Percentiles rank a stretch among this genome's conserved stretches.
These are phyloP conservation scores for Sinelater perroti DNA, from an alignment of 2,888 invertebrate species.

Conservation along the genomic window DNA sequence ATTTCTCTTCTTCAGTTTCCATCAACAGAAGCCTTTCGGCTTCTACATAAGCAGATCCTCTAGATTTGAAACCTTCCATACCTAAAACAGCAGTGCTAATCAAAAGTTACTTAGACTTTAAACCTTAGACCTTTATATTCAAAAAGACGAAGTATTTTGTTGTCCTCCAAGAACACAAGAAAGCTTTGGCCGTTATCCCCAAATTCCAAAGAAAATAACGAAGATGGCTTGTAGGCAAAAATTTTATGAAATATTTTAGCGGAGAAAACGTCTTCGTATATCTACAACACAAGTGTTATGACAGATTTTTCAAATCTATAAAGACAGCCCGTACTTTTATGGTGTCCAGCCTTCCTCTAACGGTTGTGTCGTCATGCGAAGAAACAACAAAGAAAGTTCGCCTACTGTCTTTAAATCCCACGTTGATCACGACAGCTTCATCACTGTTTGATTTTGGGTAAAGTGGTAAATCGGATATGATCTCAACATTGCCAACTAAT, in stretches of 20 bases:
- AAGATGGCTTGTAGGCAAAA: conserved; percentile 61
- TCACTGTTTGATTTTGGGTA: no score
- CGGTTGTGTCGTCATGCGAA: conserved; percentile 52
- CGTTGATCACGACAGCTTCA: conserved; percentile 54
- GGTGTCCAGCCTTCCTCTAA: conserved; percentile 54
- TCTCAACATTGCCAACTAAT: conserved; percentile 49
- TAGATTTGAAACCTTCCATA: conserved; percentile 60
- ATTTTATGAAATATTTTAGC: conserved; percentile 65
- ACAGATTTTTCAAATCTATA: not conserved
- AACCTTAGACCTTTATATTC: conserved; percentile 60
- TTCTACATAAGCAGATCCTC: conserved; percentile 56
- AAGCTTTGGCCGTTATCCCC: conserved; percentile 61
- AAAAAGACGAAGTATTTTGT: conserved; percentile 57
- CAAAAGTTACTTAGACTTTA: not conserved
- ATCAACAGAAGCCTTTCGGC: no score
- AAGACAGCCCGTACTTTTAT: conserved; percentile 57
- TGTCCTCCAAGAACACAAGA: conserved; percentile 62
- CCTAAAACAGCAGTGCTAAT: conserved; percentile 54
- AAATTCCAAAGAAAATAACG: conserved; percentile 59
- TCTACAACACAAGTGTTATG: conserved; percentile 48
- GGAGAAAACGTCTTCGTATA: conserved; percentile 60
- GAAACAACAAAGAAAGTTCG: conserved; percentile 58
- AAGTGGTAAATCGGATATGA: no score
- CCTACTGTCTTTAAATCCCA: conserved; percentile 40
- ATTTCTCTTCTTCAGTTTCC: no score